These are phyloP conservation scores for Protobothrops flavoviridis DNA, from an alignment of 2,113 vertebrate species.

Conservation along the genomic window DNA sequence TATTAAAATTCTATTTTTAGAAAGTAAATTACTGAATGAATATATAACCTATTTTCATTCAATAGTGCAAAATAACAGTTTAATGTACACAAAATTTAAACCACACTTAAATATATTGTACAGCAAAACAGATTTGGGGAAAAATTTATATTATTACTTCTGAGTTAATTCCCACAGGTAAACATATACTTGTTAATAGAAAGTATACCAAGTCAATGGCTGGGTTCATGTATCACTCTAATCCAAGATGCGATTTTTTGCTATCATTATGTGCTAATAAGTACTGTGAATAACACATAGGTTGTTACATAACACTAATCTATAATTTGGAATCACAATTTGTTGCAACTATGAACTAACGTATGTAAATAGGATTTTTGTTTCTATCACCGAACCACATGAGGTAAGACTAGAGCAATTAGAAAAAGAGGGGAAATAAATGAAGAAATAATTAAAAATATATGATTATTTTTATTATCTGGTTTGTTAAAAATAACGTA, in stretches of 20 bases:
- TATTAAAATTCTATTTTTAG: conserved; percentile 41
- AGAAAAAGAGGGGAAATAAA: background rate
- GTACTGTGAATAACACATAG: background rate
- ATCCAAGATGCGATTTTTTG: background rate
- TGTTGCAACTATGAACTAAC: background rate
- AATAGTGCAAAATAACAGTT: conserved; percentile 42
- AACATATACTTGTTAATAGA: background rate
- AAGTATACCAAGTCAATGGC: background rate
- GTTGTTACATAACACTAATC: background rate
- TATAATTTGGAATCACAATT: background rate
- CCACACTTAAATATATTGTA: background rate
- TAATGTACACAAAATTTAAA: conserved; percentile 25
- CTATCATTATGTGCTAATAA: background rate
- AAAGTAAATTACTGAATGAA: conserved; percentile 41
- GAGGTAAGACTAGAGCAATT: background rate
- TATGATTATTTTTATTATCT: background rate
- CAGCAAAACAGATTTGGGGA: background rate
- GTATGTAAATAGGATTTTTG: background rate
- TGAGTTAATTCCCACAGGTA: background rate
- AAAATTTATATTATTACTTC: background rate
- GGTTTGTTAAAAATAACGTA: background rate
- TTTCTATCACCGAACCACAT: background rate
- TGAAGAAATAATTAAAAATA: background rate
- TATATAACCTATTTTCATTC: conserved; percentile 43
- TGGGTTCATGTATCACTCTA: background rate